Percentiles rank a stretch among this genome's conserved stretches.
Conservation (phyloP, 2,113 vertebrate genomes). For the Machaerirhynchus nigripectus region DNA sequence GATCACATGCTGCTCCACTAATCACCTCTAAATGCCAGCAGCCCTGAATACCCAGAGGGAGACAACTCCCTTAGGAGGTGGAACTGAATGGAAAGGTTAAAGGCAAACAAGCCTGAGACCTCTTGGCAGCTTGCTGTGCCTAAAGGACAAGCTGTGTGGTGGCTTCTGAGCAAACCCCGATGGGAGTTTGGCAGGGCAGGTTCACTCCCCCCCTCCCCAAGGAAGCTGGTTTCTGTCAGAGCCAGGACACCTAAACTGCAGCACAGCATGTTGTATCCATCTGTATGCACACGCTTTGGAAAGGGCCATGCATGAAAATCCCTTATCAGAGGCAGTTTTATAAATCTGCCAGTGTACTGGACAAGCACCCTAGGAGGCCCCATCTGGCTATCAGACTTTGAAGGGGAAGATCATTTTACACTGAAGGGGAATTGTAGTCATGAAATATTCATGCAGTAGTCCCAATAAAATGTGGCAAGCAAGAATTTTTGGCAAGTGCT, state of each 20-base stretch:
- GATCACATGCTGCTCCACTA: neutral
- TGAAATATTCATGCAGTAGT: slow-evolving; percentile 58
- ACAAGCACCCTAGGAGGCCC: slow-evolving; percentile 1
- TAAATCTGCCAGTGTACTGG: slow-evolving; percentile 13
- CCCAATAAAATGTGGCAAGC: slow-evolving; percentile 56
- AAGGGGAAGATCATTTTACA: slow-evolving; percentile 43
- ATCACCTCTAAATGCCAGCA: neutral
- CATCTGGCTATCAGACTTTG: slow-evolving; percentile 51
- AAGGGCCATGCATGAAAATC: neutral
- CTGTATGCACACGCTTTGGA: neutral
- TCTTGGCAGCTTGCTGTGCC: neutral
- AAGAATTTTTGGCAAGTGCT: slow-evolving; percentile 49
- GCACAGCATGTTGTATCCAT: neutral
- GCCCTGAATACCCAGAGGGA: neutral
- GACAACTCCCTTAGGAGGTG: neutral
- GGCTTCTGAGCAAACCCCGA: neutral
- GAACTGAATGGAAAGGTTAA: neutral
- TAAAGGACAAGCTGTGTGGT: neutral
- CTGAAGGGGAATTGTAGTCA: slow-evolving; percentile 29
- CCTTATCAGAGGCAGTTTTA: slow-evolving; percentile 8
- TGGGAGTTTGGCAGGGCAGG: neutral
- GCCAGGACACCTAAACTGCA: neutral
- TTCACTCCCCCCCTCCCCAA: neutral
- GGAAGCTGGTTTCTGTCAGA: neutral
- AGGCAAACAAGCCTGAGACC: neutral